Evolutionary conservation across 1,140 invertebrate species (phyloP).

Genomic region (Melipona quadrifasciata): DNA sequence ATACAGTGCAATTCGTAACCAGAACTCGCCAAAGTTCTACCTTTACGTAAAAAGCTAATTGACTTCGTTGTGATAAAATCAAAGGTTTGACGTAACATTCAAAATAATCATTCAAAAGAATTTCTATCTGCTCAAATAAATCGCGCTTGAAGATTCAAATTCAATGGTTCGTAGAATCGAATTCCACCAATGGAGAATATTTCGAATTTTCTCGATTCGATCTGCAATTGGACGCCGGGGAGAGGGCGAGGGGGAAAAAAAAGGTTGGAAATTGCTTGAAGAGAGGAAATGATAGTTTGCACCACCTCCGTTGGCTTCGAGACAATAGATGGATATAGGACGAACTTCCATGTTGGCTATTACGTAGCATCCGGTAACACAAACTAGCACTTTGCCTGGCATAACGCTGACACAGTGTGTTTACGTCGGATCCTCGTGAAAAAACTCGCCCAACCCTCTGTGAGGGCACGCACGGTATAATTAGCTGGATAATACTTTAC

Average conservation of each 20-base stretch:
- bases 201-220: background rate
- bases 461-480: conserved; percentile 29
- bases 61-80: too few species aligned
- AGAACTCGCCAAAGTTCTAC: too few species aligned
- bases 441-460: conserved; percentile 30
- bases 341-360: conserved; percentile 69
- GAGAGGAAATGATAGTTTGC: conserved; percentile 53
- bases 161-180: background rate
- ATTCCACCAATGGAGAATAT: background rate
- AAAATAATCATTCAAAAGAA: too few species aligned
- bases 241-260: background rate
- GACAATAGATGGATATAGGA: conserved; percentile 66
- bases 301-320: conserved; percentile 43
- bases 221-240: background rate
- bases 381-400: conserved; percentile 75
- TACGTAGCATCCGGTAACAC: conserved; percentile 75
- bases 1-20: too few species aligned
- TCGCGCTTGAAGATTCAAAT: background rate
- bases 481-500: conserved; percentile 25
- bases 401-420: conserved; percentile 68
- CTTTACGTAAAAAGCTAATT: too few species aligned
- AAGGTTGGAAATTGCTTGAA: conserved; percentile 9
- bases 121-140: too few species aligned
- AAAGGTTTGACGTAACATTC: too few species aligned
- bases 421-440: conserved; percentile 60